Base-by-base conservation (phyloP, 2,113 vertebrate genomes). In the Telmatochromis brachygnathus region DNA sequence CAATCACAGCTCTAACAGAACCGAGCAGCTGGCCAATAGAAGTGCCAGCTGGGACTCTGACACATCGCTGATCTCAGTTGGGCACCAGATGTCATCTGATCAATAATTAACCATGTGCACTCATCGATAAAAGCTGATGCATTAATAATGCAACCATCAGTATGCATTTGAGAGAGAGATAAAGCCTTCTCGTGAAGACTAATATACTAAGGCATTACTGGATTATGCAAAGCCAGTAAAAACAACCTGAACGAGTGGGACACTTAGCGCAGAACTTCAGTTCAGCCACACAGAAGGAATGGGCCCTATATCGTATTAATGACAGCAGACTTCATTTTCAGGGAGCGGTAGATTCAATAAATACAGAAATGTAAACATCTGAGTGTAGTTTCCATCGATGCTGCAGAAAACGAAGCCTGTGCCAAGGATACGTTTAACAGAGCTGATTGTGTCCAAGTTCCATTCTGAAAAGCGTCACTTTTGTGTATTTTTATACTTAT, bases 31-130 rank as follows among this genome's bases (percentile, higher is more conserved):
- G 92, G 87, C 82, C 86, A 90, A 77, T 68, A 33, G 56, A 49
- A 23, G 33, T 15, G 83, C 83, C 91, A 90, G 80, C 89, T 91
- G 84, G 84, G 91, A 86, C 87, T 21, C 19, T 47, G 60, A 91
- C 84, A 91, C 82, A 68, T 75, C 47, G 19, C 28, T 87, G 84
- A 54, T 83, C 84, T 84, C 83, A 79, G 13, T 68, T 81, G 81
- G 58, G 89, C 73, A 81, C 81, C 91, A 92, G 84, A 90, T 90
- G 90, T 56, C 86, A 53, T 92, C 90, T 90, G 84, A 94, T 91
- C 90, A 91, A 91, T 91, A 83, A 89, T 93, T 88, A 93, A 83
- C 91, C 56, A 84, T 35, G 82, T 51, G 62, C 83, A 83, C 30
- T 81, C 88, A 47, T 86, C 87, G 56, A 73, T 84, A 79, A 82